phyloP scores from a whole-genome alignment of 2,113 vertebrate genomes.

The Podocnemis expansa region DNA sequence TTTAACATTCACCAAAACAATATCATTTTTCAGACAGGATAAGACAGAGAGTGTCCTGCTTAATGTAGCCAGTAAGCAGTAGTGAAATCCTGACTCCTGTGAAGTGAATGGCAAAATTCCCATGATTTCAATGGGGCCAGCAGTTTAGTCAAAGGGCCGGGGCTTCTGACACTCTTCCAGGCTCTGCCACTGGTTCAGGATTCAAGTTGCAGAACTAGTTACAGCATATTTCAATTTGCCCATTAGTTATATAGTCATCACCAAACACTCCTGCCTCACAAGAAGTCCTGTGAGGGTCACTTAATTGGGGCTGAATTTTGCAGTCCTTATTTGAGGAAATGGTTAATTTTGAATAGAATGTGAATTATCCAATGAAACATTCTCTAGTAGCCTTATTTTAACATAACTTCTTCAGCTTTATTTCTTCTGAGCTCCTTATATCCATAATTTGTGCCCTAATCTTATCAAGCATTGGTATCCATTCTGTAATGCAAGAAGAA shows the following conservation, averaged over 20 bases:
- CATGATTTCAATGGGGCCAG: neutral
- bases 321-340: no score
- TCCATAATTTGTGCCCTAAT: neutral
- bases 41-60: neutral
- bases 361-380: no score
- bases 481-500: neutral
- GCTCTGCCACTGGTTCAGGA: neutral
- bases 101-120: neutral
- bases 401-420: neutral
- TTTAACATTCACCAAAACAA: neutral
- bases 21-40: neutral
- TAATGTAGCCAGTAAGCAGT: neutral
- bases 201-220: neutral
- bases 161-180: neutral
- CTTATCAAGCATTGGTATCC: neutral
- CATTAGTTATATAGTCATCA: neutral
- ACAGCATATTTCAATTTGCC: neutral
- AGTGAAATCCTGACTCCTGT: neutral
- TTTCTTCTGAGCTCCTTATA: neutral
- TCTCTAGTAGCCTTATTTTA: no score
- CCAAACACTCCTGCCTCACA: neutral
- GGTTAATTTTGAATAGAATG: no score
- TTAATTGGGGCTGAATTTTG: neutral
- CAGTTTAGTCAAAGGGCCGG: neutral
- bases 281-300: neutral